phyloP scores from a whole-genome alignment of 2,113 vertebrate genomes.

The Petromus typicus region DNA sequence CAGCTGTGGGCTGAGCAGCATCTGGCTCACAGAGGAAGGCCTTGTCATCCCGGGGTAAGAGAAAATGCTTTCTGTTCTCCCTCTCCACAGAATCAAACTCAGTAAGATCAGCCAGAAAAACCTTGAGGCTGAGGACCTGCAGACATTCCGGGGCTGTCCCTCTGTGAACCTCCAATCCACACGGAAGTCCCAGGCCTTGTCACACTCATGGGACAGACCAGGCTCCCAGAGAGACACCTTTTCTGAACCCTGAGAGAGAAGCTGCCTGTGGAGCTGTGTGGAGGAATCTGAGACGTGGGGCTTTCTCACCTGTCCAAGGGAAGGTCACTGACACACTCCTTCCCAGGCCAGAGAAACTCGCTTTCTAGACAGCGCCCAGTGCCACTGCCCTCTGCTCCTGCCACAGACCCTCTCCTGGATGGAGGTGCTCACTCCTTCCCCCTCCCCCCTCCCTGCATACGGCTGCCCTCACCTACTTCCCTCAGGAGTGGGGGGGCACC shows the following conservation, averaged over 20 bases:
- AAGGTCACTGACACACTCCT: neutral
- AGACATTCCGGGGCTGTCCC: neutral
- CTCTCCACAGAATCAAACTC: neutral
- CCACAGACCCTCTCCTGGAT: neutral
- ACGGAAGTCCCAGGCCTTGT: neutral
- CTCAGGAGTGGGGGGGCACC: neutral
- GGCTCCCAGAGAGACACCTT: neutral
- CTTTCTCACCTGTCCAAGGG: neutral
- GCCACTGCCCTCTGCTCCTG: neutral
- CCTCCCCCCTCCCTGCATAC: too few species aligned
- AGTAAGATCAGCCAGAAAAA: neutral
- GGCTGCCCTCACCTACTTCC: neutral
- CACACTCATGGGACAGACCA: neutral
- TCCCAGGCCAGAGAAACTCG: neutral
- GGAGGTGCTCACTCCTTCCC: neutral
- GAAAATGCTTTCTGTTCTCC: neutral
- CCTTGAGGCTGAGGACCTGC: neutral
- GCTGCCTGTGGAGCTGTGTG: neutral
- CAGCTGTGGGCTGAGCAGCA: neutral
- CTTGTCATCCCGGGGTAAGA: neutral
- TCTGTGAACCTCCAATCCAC: neutral
- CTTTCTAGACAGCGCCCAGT: neutral
- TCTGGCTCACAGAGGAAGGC: neutral
- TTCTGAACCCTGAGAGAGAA: neutral
- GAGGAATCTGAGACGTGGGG: neutral